Conservation (phyloP, 2,113 vertebrate genomes). For the Lichenostomus cassidix region DNA sequence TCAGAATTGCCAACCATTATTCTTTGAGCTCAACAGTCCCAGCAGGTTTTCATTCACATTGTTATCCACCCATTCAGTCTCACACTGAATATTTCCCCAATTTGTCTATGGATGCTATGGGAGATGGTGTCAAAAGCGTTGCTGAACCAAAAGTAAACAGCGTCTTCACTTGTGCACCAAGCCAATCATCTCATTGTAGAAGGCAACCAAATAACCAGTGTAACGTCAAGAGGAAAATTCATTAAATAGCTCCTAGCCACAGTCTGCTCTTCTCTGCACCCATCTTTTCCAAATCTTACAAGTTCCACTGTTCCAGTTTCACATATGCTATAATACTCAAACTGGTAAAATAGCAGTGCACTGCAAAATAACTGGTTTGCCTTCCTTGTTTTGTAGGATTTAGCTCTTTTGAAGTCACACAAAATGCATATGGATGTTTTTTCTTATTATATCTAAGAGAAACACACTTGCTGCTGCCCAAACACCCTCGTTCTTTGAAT, state of each 20-base stretch:
- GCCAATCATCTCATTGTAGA: neutral
- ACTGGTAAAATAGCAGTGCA: neutral
- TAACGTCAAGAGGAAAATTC: neutral
- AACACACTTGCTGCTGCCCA: neutral
- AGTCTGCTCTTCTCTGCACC: neutral
- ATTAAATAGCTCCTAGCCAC: neutral
- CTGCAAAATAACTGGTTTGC: neutral
- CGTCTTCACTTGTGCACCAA: neutral
- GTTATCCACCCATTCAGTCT: neutral
- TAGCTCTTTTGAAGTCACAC: neutral
- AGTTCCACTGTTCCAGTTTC: neutral
- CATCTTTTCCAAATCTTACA: neutral
- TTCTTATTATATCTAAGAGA: neutral
- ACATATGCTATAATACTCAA: neutral
- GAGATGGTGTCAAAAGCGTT: neutral
- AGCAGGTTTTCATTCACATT: neutral
- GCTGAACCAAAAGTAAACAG: neutral
- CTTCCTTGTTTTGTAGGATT: neutral
- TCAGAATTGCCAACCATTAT: neutral
- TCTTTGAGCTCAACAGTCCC: neutral
- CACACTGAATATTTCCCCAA: neutral
- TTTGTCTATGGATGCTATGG: neutral
- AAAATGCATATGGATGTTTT: neutral
- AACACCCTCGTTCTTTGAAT: slow-evolving; percentile 28
- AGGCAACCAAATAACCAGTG: neutral